Percentiles rank a stretch among this genome's conserved stretches.
Evolutionary conservation across 2,888 invertebrate genomes (phyloP).

Genomic region (Cantharis rustica): DNA sequence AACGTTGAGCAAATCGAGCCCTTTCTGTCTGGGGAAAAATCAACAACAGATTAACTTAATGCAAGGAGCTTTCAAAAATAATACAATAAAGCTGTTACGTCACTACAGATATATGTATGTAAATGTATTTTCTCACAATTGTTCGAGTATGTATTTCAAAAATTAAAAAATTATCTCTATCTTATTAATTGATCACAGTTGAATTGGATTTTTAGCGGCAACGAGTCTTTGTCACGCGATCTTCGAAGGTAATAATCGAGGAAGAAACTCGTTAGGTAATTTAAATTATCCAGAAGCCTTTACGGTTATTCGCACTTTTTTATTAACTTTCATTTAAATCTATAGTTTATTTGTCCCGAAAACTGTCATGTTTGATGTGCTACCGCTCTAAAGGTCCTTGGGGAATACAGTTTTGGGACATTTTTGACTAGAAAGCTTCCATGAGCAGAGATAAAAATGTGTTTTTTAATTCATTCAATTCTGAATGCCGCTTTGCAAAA

Average conservation of each 20-base stretch:
- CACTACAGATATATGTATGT: background rate
- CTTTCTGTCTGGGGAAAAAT: slow-evolving; percentile 19
- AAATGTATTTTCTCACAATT: background rate
- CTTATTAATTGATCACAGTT: slow-evolving; percentile 19
- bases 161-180: background rate
- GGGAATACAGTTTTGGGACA: no score
- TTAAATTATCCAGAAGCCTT: background rate
- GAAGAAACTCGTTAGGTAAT: background rate
- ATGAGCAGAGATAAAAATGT: no score
- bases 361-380: background rate
- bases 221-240: slow-evolving; percentile 35
- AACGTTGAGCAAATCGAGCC: slow-evolving; percentile 17
- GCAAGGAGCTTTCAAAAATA: slow-evolving; percentile 2
- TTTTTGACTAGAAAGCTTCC: no score
- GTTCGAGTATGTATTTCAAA: background rate
- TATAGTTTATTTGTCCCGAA: background rate
- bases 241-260: background rate
- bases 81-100: background rate
- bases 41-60: slow-evolving; percentile 14
- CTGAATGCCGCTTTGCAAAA: no score
- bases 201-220: slow-evolving; percentile 19
- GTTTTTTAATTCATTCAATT: no score
- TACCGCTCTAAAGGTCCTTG: background rate
- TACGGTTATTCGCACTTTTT: background rate
- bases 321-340: background rate